Base-by-base conservation (phyloP, 2,888 invertebrate species). In the Temnothorax rugatulus region DNA sequence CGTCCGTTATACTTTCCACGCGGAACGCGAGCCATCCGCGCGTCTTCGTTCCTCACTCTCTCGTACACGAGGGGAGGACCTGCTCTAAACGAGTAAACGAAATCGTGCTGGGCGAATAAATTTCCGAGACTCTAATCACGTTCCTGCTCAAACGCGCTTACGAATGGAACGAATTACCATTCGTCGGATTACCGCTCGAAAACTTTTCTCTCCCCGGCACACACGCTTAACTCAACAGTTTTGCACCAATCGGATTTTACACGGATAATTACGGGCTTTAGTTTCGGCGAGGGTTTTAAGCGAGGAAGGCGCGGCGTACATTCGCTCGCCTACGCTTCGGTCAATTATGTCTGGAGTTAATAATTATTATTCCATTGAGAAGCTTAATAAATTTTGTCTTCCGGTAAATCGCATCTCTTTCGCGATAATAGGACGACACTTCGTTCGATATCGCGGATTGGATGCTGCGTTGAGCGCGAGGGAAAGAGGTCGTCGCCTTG, bases 1-100 rank as follows among this genome's bases (percentile, higher is more conserved):
- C 87, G 84, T 47, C 81, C 82, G 86, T 89, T 89, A 89, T 86
- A 89, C 83, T 84, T 89, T 86, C 79, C 75, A 44, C 66, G 81
- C 41, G 68, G 52, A 54, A 54, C 21, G n/a, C 59, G 57, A 25
- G 57, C 47, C 66, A 68, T 5, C 44, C 38, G 29, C 38, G 50
- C 25, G 50, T 50, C 21, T 47, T 29, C 34, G 47, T 34, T 18
- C 34, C 9, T 41, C 38, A 13, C 18, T 57, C 57, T 59, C 57
- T 59, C 29, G 44, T 8, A 8, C 29, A 21, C 74, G 44, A 13
- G 44, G 41, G 21, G 21, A 9, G 50, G 59, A 41, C 50, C 52
- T 7, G 71, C 41, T 29, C 77, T 69, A 81, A 81, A 59, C 79
- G 59, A 47, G 79, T 59, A 81, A 81, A 81, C 79, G 79, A 47